Evolutionary conservation across 92 coral and sea anemone genomes (phyloP).

Genomic region (Isaurus tuberculatus): DNA sequence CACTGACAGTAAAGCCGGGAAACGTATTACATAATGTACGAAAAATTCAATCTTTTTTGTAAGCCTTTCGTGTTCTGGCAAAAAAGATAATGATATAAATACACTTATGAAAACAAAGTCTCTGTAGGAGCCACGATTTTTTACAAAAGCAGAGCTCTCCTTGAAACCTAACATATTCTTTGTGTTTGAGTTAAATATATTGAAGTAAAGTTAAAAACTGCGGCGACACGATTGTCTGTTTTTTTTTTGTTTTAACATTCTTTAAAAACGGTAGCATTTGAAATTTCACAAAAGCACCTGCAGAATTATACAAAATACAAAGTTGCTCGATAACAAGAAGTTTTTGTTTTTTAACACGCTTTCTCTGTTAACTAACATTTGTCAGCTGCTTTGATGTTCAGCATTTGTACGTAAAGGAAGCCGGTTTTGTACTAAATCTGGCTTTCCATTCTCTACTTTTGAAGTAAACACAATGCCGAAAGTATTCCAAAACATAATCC

Average conservation of each 20-base stretch:
- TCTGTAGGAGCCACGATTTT: not conserved
- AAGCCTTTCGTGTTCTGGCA: not conserved
- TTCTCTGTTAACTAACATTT: not conserved
- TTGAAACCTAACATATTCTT: not conserved
- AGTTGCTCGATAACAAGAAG: not conserved
- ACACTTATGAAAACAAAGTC: not conserved
- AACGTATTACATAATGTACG: not conserved
- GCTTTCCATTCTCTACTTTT: not conserved
- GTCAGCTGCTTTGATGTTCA: not conserved
- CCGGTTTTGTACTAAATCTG: not conserved
- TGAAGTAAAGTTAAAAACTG: not conserved
- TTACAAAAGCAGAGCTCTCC: not conserved
- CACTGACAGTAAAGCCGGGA: too few species aligned
- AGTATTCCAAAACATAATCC: not conserved
- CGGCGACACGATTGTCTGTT: not conserved
- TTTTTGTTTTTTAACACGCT: not conserved
- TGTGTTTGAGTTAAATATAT: not conserved
- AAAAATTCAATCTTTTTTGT: not conserved
- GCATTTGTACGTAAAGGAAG: not conserved
- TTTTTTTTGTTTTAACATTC: not conserved
- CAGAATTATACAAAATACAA: not conserved
- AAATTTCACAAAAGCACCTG: not conserved
- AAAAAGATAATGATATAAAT: not conserved
- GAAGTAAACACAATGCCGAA: not conserved
- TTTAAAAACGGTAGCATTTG: not conserved